Evolutionary conservation across 2,113 vertebrate species (phyloP).

Genomic region (Notarius quadriscutis): DNA sequence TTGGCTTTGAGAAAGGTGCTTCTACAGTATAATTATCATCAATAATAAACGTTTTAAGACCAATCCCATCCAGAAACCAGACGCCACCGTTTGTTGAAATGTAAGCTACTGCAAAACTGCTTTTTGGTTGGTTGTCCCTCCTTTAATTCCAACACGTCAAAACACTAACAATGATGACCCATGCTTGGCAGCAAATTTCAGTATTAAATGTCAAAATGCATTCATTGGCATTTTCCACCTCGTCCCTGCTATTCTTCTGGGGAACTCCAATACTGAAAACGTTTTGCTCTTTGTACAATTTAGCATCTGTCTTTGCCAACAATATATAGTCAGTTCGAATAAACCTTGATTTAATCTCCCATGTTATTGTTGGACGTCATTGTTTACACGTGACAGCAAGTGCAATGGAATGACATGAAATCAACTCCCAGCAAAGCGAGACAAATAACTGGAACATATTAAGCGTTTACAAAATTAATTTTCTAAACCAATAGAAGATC

Average conservation of each 20-base stretch:
- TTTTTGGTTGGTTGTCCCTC: not conserved
- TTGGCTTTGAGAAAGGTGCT: not conserved
- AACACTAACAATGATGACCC: not conserved
- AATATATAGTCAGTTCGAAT: not conserved
- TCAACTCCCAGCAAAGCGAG: not conserved
- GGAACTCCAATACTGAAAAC: not conserved
- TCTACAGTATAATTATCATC: not conserved
- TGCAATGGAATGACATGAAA: not conserved
- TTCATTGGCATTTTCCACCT: not conserved
- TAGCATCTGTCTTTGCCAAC: not conserved
- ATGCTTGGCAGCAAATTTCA: not conserved
- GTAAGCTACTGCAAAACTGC: not conserved
- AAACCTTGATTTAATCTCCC: not conserved
- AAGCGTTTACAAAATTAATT: not conserved
- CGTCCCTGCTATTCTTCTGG: not conserved
- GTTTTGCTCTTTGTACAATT: not conserved
- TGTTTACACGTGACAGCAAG: not conserved
- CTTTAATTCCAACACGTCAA: not conserved
- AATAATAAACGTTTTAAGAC: not conserved
- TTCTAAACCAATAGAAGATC: not conserved
- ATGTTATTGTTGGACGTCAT: not conserved
- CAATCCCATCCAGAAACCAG: not conserved
- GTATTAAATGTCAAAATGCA: not conserved
- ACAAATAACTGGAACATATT: not conserved
- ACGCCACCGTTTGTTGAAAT: not conserved